Evolutionary conservation across 2,113 vertebrate species (phyloP).

Genomic region (Phalacrocorax brasilianus): DNA sequence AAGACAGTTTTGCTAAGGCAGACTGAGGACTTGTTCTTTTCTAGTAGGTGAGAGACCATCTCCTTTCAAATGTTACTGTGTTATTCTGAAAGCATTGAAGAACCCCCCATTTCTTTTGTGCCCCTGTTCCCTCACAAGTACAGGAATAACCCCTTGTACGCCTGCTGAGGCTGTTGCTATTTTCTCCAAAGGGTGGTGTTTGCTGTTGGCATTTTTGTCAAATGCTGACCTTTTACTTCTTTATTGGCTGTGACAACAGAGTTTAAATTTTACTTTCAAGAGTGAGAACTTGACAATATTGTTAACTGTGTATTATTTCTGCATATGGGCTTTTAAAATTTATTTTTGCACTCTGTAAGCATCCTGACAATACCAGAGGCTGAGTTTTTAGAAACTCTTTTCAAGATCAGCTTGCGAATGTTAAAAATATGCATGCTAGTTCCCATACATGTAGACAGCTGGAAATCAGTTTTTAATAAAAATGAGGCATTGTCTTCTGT

Average conservation of each 20-base stretch:
- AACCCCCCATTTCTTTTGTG: not conserved
- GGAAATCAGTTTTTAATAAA: not conserved
- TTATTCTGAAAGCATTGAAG: not conserved
- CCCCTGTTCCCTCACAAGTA: not conserved
- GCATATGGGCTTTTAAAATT: not conserved
- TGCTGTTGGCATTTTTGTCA: not conserved
- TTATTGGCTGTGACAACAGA: not conserved
- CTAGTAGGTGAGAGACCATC: not conserved
- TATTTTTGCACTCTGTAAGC: not conserved
- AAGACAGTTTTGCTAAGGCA: not conserved
- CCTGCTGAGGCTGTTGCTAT: not conserved
- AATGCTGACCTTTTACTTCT: not conserved
- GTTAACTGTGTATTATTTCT: not conserved
- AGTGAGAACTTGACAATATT: not conserved
- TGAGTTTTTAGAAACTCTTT: not conserved
- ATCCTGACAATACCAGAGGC: not conserved
- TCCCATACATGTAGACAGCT: not conserved
- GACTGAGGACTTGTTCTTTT: not conserved
- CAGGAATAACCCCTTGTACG: not conserved
- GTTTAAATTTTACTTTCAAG: not conserved
- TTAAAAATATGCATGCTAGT: not conserved
- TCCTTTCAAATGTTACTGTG: not conserved
- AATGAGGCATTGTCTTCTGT: not conserved
- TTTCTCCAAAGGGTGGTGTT: not conserved
- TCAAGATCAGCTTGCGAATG: not conserved